Evolutionary conservation across 2,888 invertebrate genomes (phyloP).

Genomic region (Spisula subtruncata): DNA sequence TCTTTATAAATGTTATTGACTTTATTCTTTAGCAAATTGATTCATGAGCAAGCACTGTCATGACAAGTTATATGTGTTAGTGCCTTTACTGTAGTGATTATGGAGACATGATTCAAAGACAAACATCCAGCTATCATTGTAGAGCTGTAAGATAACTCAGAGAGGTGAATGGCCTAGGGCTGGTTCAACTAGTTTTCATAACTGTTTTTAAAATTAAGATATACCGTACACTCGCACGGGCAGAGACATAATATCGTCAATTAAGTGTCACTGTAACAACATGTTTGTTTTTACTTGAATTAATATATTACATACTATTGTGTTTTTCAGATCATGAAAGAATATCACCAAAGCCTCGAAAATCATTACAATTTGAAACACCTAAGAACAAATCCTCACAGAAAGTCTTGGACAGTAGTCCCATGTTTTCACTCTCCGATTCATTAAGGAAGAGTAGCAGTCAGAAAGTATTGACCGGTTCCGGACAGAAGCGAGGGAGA

Average conservation of each 20-base stretch:
- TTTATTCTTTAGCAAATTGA: no score
- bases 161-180: no score
- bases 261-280: no score
- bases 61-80: no score
- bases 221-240: neutral
- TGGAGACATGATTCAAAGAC: neutral
- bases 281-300: no score
- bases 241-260: neutral
- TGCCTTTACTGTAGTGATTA: no score
- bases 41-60: no score
- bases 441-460: constrained; percentile 41
- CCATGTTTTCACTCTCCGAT: constrained; percentile 50
- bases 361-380: constrained; percentile 77
- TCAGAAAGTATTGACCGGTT: constrained; percentile 10
- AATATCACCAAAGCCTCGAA: constrained; percentile 75
- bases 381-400: constrained; percentile 71
- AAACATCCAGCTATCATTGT: no score
- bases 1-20: no score
- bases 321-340: constrained; percentile 56
- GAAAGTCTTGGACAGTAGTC: constrained; percentile 53
- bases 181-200: no score
- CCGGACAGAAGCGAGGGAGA: constrained; percentile 60
- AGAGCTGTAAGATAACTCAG: no score
- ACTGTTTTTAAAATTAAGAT: neutral
- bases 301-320: no score